These are phyloP conservation scores for Dipodomys merriami DNA, from an alignment of 2,113 vertebrate genomes.

Conservation along the genomic window DNA sequence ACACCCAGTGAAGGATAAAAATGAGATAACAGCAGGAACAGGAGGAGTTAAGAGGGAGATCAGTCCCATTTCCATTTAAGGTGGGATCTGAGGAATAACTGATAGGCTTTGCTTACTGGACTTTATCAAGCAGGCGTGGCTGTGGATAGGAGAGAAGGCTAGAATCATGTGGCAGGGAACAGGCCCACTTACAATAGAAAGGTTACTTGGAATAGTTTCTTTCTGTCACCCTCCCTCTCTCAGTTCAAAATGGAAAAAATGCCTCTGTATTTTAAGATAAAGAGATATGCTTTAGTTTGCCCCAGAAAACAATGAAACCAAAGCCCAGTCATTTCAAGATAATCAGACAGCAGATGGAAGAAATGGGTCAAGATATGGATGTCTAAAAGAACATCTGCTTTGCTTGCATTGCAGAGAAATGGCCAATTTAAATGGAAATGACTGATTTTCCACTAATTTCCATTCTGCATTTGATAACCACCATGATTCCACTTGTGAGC, in stretches of 20 bases:
- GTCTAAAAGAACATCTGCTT: background rate
- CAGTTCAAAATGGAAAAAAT: slow-evolving; percentile 12
- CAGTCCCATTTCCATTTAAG: background rate
- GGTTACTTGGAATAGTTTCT: background rate
- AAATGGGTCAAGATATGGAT: background rate
- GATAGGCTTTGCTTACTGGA: background rate
- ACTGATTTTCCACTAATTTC: background rate
- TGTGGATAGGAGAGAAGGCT: background rate
- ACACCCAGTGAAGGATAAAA: background rate
- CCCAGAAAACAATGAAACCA: background rate
- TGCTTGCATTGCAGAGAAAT: background rate
- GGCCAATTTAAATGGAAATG: background rate
- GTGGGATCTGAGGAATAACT: background rate
- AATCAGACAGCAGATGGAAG: background rate
- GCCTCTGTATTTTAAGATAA: slow-evolving; percentile 5
- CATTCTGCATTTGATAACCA: background rate
- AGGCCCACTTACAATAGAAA: background rate
- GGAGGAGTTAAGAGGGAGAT: background rate
- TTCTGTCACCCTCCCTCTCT: background rate
- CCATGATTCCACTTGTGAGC: background rate
- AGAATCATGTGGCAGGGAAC: background rate
- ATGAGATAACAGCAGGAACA: background rate
- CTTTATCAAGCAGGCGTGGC: background rate
- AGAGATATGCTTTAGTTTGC: background rate
- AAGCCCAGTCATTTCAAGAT: slow-evolving; percentile 19